Evolutionary conservation across 2,113 vertebrate genomes (phyloP).

Genomic region (Urocitellus parryii): DNA sequence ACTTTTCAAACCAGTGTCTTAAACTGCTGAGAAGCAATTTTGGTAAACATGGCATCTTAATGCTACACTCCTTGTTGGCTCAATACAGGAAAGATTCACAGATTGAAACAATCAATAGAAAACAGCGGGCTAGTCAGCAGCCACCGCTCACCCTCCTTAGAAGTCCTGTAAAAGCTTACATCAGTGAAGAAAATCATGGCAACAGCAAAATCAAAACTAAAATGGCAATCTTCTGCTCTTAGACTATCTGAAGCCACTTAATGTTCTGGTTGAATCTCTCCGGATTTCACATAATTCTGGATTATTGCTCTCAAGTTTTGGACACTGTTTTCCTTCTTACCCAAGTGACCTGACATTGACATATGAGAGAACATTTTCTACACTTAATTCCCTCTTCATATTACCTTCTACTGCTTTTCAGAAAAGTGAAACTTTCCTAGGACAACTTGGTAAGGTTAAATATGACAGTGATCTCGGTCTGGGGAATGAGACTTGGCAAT

Average conservation of each 20-base stretch:
- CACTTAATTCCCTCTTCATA: background rate
- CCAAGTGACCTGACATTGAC: background rate
- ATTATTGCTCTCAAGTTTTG: conserved; percentile 22
- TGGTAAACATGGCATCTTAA: conserved; percentile 70
- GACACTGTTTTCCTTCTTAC: background rate
- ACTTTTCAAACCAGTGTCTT: conserved; percentile 53
- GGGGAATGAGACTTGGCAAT: background rate
- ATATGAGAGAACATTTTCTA: background rate
- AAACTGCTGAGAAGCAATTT: conserved; percentile 73
- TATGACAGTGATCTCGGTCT: background rate
- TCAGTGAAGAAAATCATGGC: conserved; percentile 46
- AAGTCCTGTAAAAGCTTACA: conserved; percentile 34
- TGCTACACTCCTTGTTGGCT: conserved; percentile 47
- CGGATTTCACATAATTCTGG: background rate
- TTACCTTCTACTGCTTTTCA: background rate
- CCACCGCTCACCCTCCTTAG: background rate
- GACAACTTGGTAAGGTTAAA: background rate
- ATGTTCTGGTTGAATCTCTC: background rate
- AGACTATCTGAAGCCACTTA: background rate
- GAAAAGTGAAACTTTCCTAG: background rate
- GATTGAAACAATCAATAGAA: conserved; percentile 73
- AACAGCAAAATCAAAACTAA: conserved; percentile 57
- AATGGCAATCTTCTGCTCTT: conserved; percentile 21
- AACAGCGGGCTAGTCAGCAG: conserved; percentile 2
- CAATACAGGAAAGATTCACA: conserved; percentile 62